Conservation (phyloP, 2,113 vertebrate genomes). For the Sula dactylatra region DNA sequence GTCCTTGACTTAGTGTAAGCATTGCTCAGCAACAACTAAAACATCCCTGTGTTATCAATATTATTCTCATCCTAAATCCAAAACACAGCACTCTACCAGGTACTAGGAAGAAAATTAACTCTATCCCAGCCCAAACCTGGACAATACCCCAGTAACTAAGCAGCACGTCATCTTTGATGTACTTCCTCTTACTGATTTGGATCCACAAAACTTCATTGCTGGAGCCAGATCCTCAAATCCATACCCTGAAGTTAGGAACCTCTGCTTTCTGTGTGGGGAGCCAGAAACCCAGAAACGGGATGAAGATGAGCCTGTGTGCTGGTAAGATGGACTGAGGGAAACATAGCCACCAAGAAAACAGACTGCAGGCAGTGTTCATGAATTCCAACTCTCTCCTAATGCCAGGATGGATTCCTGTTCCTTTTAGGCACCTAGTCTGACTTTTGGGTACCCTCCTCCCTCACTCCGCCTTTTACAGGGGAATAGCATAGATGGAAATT, state of each 20-base stretch:
- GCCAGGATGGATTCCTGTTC: neutral
- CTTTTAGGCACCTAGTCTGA: neutral
- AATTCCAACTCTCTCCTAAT: neutral
- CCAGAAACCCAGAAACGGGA: neutral
- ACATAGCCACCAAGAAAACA: neutral
- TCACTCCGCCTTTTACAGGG: neutral
- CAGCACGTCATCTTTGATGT: neutral
- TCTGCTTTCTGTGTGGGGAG: neutral
- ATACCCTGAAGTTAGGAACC: neutral
- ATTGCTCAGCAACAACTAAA: too few species aligned
- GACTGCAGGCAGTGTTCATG: neutral
- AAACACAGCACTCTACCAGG: too few species aligned
- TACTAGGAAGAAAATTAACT: too few species aligned
- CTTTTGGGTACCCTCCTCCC: neutral
- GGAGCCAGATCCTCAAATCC: neutral
- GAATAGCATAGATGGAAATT: neutral
- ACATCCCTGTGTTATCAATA: too few species aligned
- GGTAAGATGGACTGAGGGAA: neutral
- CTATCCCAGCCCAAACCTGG: too few species aligned
- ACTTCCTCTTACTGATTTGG: neutral
- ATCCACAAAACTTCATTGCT: neutral
- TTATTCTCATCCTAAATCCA: too few species aligned
- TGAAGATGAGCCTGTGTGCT: neutral
- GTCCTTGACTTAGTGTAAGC: too few species aligned
- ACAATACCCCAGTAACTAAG: neutral